Conservation (phyloP, 2,113 vertebrate species). For the Sinocyclocheilus rhinocerous region DNA sequence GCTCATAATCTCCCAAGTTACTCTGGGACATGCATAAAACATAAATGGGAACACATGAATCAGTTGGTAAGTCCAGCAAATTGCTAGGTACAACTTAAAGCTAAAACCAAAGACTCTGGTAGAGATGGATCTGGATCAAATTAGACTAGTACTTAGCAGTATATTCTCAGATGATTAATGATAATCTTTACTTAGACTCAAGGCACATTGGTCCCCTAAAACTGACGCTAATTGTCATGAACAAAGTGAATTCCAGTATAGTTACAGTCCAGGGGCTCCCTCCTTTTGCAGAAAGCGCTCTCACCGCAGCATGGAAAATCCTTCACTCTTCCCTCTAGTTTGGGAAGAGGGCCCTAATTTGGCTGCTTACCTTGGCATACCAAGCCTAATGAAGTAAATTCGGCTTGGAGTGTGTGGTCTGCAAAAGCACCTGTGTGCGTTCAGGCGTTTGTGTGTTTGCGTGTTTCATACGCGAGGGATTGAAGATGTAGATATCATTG, state of each 20-base stretch:
- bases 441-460: too few relatives aligned
- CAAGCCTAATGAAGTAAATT: slow-evolving; percentile 21
- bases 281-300: background rate
- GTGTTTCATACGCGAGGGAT: background rate
- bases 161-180: slow-evolving; percentile 12
- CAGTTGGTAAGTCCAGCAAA: background rate
- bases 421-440: slow-evolving; percentile 21
- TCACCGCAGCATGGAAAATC: slow-evolving; percentile 26
- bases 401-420: slow-evolving; percentile 39
- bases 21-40: background rate
- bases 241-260: background rate
- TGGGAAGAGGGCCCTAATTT: slow-evolving; percentile 30
- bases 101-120: background rate
- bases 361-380: slow-evolving; percentile 49
- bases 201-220: background rate
- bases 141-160: background rate
- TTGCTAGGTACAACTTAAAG: background rate
- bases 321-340: slow-evolving; percentile 23
- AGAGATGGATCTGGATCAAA: background rate
- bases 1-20: background rate
- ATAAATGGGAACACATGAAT: background rate
- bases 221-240: background rate
- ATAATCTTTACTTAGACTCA: background rate
- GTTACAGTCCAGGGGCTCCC: background rate
- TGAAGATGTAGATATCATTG: slow-evolving; percentile 5